Evolutionary conservation across 2,888 invertebrate genomes (phyloP), one percentile per base, ranked within the genome.

Genomic region (Sepioteuthis lessoniana): DNA sequence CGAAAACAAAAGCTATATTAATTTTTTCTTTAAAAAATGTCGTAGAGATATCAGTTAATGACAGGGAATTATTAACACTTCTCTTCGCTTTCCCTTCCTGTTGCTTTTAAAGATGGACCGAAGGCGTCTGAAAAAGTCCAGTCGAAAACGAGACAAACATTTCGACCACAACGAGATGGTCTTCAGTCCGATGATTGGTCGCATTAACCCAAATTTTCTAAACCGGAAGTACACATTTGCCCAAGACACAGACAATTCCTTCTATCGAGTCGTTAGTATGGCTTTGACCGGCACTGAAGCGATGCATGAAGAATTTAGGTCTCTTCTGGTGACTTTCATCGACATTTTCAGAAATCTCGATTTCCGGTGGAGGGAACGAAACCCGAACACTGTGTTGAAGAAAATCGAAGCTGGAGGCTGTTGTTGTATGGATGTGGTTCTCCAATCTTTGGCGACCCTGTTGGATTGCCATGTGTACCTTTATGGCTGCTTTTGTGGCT

Each of bases 291-390:
- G 92, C 13, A 92, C 38, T 1, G 92, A 92, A 92, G 28, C 42
- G 16, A 42, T 47, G 42, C 35, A 42, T 47, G n/a, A n/a, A 16
- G 42, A 92, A 46, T 92, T 42, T n/a, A 42, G 92, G 31, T 19
- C 47, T 1, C 47, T 92, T 42, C 38, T 92, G 21, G 38, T 35
- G 8, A 42, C 92, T 19, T 92, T 92, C 47, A n/a, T 92, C 4
- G 92, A 92, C 92, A 42, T 92, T 35, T 92, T 92, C 47, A 31
- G 92, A 92, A 92, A 92, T 42, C 92, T 92, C 31, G 47, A 92
- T 46, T 92, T 92, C 92, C 35, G 47, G n/a, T 92, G 92, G 92
- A 31, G 38, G 42, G n/a, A 47, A 10, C 42, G 19, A 47, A 92
- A 92, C 42, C 92, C 92, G 16, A 92, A 92, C 47, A 35, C 92